Conservation (phyloP, 2,797 vertebrate species). For the Danio kyathit region DNA sequence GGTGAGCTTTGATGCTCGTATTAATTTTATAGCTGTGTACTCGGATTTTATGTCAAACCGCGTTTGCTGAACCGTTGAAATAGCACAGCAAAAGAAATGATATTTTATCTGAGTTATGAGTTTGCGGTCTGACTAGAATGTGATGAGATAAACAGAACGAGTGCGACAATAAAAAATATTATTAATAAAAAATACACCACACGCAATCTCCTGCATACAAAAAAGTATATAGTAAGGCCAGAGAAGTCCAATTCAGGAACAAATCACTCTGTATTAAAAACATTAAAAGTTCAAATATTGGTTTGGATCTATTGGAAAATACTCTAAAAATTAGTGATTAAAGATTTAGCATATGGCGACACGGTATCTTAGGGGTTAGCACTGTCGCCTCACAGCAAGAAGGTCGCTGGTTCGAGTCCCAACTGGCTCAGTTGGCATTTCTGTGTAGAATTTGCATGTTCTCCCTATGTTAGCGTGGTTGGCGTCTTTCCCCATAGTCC, state of each 20-base stretch:
- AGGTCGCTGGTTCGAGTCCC: too few relatives aligned
- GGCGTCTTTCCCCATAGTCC: too few relatives aligned
- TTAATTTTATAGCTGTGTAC: conserved; percentile 20
- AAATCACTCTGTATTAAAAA: not conserved
- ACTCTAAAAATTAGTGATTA: too few relatives aligned
- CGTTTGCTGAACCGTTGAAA: conserved; percentile 1
- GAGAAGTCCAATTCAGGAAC: not conserved
- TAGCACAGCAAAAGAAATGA: not conserved
- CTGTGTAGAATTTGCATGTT: too few relatives aligned
- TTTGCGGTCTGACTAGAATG: conserved; percentile 18
- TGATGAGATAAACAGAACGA: conserved; percentile 9
- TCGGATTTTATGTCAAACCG: conserved; percentile 3
- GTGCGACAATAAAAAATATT: not conserved
- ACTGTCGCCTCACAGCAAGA: too few relatives aligned
- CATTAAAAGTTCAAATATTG: not conserved
- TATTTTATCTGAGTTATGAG: conserved; percentile 15
- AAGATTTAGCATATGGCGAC: too few relatives aligned
- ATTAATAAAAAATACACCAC: not conserved
- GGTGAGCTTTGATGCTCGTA: not conserved
- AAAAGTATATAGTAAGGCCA: not conserved
- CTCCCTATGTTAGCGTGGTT: too few relatives aligned
- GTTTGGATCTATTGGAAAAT: not conserved
- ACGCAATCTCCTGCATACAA: not conserved
- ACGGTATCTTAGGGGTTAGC: too few relatives aligned
- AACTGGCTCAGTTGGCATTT: too few relatives aligned